A percentile compares a stretch with the other conserved stretches of the same genome.
phyloP scores from a whole-genome alignment of 2,113 vertebrate genomes.

The Crotalus viridis region DNA sequence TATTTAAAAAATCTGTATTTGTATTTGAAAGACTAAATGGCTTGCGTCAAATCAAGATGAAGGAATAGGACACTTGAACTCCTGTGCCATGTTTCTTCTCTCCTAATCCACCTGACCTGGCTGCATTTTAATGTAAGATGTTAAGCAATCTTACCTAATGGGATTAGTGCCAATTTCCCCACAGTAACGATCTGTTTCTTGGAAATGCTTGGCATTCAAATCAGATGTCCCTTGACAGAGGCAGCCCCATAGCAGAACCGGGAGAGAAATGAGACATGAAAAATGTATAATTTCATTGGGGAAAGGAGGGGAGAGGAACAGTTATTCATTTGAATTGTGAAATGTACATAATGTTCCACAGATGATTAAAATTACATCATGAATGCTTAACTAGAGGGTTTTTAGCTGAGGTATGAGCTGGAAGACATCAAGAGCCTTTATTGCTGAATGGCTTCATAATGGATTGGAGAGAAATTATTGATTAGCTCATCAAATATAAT shows the following conservation, averaged over 20 bases:
- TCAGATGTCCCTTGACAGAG: neutral
- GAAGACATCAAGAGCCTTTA: constrained; percentile 8
- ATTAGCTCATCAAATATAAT: constrained; percentile 61
- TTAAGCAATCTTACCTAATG: fast-evolving
- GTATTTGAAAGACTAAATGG: neutral
- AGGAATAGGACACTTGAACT: neutral
- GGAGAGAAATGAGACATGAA: neutral
- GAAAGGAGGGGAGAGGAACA: neutral
- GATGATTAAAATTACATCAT: constrained; percentile 52
- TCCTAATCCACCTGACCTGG: neutral
- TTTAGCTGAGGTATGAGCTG: constrained; percentile 23
- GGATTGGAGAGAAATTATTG: constrained; percentile 59
- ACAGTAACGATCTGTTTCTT: neutral
- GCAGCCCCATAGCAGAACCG: neutral
- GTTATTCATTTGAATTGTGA: neutral
- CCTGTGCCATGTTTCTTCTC: neutral
- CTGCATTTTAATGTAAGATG: neutral
- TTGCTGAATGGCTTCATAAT: constrained; percentile 57
- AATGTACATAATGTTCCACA: neutral
- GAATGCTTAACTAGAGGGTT: constrained; percentile 44
- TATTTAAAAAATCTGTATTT: neutral
- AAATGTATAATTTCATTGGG: neutral
- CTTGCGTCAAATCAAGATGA: neutral
- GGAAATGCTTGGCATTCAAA: neutral
- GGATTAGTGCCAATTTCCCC: neutral